phyloP scores from a whole-genome alignment of 2,888 invertebrate species.

The Ischnura elegans region DNA sequence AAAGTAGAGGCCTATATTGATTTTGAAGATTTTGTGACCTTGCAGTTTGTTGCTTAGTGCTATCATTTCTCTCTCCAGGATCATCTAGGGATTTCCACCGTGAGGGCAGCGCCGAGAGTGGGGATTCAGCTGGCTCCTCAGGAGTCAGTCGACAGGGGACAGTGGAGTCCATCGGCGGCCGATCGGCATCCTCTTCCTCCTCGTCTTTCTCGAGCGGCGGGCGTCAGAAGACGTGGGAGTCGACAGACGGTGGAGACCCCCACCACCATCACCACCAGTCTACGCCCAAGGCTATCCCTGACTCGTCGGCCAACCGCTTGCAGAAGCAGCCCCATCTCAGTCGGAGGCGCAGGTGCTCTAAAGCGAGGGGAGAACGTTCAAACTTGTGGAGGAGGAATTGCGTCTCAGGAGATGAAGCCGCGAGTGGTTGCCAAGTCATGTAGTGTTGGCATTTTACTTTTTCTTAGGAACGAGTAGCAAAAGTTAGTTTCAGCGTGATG shows the following conservation, averaged over 20 bases:
- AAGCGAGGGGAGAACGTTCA: not conserved
- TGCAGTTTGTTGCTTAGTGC: too few species aligned
- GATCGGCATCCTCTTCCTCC: conserved; percentile 38
- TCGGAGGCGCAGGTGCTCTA: conserved; percentile 65
- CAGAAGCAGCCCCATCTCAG: conserved; percentile 40
- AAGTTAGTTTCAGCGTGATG: not conserved
- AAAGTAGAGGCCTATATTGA: too few species aligned
- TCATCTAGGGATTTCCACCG: conserved; percentile 60
- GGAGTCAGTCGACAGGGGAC: conserved; percentile 57
- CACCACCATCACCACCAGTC: not conserved
- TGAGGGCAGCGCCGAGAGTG: conserved; percentile 64
- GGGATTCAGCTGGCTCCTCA: conserved; percentile 56
- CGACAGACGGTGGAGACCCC: not conserved
- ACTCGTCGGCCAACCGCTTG: not conserved
- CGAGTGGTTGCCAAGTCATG: conserved; percentile 17
- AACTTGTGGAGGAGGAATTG: conserved; percentile 45
- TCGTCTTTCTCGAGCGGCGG: conserved; percentile 58
- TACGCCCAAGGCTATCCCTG: not conserved
- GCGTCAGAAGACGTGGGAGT: conserved; percentile 36
- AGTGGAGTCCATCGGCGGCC: conserved; percentile 19
- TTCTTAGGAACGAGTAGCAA: not conserved
- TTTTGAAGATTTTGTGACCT: too few species aligned
- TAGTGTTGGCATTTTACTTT: not conserved
- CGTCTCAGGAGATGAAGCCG: not conserved
- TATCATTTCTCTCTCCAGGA: not conserved